Base-by-base conservation (phyloP, 2,113 vertebrate genomes). In the Pitta sordida region DNA sequence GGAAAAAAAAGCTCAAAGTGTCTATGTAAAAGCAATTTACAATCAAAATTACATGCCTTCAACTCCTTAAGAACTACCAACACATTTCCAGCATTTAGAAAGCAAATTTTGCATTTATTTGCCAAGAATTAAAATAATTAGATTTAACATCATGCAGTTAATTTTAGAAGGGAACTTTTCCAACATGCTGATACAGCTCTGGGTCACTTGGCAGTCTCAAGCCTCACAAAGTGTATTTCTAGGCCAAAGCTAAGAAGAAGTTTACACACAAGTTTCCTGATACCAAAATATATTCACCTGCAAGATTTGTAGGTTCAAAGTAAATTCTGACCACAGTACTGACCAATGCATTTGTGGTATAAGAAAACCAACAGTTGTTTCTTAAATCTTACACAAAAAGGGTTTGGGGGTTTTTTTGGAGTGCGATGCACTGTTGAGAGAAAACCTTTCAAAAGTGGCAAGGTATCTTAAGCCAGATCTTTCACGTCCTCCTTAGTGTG, bases 351-450 rank as follows among this genome's bases (percentile, higher is more conserved):
- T 62, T 90, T 86, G 21, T 19, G 10, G 59, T 6, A 64, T 23
- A 39, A 73, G 3, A 44, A 86, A 80, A 46, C 20, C 7, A 74
- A 26, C 29, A 59, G 46, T 27, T 0, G 0, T 59, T 71, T 83
- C 37, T 26, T 69, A 44, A 60, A 36, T n/a, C 13, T 71, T 27
- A 15, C 19, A 53, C 5, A 20, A 68, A 83, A 76, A 37, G 9
- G 9, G 30, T 6, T 34, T 37, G 9, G n/a, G n/a, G n/a, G 8
- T 2, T 0, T 21, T 48, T 36, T 60, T 7, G 0, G 11, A 27
- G 3, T 3, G 4, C 13, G 6, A 11, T 12, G 21, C 6, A 9
- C 2, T 73, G 12, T 29, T 59, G 30, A 65, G n/a, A 52, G 63
- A 43, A 48, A 49, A 11, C 12, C 30, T 75, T 76, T 75, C 32